Evolutionary conservation across 92 coral and sea anemone genomes (phyloP).

Genomic region (Scolanthus callimorphus): DNA sequence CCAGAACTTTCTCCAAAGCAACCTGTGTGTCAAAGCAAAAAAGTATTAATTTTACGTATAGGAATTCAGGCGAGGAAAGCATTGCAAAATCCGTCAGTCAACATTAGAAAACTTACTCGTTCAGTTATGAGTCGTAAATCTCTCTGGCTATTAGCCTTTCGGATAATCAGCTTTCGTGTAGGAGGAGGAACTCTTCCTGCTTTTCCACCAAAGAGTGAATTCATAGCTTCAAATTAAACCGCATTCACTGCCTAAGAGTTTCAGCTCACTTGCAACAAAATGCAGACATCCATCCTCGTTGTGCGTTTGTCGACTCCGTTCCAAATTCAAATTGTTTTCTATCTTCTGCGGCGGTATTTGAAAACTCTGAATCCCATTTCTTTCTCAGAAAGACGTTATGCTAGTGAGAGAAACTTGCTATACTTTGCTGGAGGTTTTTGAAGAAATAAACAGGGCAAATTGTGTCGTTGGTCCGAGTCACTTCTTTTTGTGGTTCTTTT

Average conservation of each 20-base stretch:
- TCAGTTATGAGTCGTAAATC: constrained; percentile 92
- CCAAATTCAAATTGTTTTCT: too few relatives aligned
- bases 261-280: neutral
- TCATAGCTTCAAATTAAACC: constrained; percentile 27
- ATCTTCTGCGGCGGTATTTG: too few relatives aligned
- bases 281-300: too few relatives aligned
- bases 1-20: constrained; percentile 87
- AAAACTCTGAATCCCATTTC: too few relatives aligned
- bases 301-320: too few relatives aligned
- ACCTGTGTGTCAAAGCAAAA: constrained; percentile 36
- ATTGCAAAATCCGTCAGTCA: neutral
- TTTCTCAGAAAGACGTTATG: too few relatives aligned
- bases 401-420: too few relatives aligned
- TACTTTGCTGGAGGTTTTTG: neutral
- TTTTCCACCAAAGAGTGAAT: constrained; percentile 46
- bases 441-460: neutral
- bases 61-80: neutral
- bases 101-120: constrained; percentile 59
- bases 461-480: neutral
- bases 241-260: neutral
- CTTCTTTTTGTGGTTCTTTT: constrained; percentile 1
- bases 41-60: constrained; percentile 5
- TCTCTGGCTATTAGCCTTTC: constrained; percentile 91
- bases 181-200: constrained; percentile 83
- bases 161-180: constrained; percentile 85